A percentile compares a stretch with the other conserved stretches of the same genome.
Evolutionary conservation across 2,113 vertebrate species (phyloP).

Genomic region (Ictalurus furcatus): DNA sequence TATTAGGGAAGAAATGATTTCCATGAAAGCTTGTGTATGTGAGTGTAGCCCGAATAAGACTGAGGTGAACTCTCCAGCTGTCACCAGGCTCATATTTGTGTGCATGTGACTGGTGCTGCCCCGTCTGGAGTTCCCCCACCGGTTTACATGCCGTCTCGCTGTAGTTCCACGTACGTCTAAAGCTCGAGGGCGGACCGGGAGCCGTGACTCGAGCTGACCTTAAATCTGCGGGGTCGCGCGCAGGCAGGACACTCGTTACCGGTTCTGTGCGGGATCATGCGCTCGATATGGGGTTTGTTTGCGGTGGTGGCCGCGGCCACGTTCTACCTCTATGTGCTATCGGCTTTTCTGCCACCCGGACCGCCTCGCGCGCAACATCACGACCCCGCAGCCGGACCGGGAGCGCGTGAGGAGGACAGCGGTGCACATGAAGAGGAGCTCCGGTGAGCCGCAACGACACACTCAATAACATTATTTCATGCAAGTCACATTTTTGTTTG

Average conservation of each 20-base stretch:
- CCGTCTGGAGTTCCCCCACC: conserved; percentile 29
- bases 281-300: conserved; percentile 67
- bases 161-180: conserved; percentile 44
- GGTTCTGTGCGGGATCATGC: conserved; percentile 60
- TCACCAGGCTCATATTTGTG: conserved; percentile 21
- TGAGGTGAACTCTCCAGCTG: conserved; percentile 28
- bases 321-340: conserved; percentile 75
- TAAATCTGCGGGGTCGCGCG: conserved; percentile 21
- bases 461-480: not conserved
- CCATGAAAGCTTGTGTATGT: not conserved
- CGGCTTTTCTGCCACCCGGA: conserved; percentile 67
- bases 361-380: conserved; percentile 31
- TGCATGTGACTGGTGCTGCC: conserved; percentile 50
- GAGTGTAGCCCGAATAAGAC: not conserved
- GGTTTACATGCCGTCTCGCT: conserved; percentile 3
- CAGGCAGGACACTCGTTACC: not conserved
- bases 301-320: conserved; percentile 67
- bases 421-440: conserved; percentile 24
- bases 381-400: not conserved
- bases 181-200: conserved; percentile 28
- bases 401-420: not conserved
- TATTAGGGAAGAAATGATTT: not conserved
- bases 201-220: conserved; percentile 13
- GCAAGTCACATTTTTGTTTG: not conserved
- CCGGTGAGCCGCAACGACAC: conserved; percentile 36